Evolutionary conservation across 2,888 invertebrate species (phyloP).

Genomic region (Limnephilus lunatus): DNA sequence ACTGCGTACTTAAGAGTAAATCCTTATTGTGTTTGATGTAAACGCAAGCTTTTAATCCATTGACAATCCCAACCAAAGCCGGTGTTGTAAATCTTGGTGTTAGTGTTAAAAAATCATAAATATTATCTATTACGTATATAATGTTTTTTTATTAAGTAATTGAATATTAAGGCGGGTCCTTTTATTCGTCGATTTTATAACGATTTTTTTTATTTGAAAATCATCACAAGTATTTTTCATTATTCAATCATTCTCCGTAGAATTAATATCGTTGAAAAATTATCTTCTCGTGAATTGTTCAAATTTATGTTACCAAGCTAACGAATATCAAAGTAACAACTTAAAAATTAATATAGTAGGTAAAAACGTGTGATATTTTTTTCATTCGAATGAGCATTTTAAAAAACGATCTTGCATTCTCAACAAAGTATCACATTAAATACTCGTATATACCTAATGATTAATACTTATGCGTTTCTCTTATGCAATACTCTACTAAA

Average conservation of each 20-base stretch:
- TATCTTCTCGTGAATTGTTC: background rate
- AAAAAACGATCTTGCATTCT: background rate
- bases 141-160: background rate
- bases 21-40: conserved; percentile 14
- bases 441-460: background rate
- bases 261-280: background rate
- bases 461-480: conserved; percentile 54
- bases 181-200: conserved; percentile 35
- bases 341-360: background rate
- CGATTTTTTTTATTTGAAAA: conserved; percentile 17
- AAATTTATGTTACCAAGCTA: background rate
- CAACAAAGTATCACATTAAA: background rate
- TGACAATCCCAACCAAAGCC: conserved; percentile 54
- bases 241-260: background rate
- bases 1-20: conserved; percentile 32
- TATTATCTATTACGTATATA: conserved; percentile 25
- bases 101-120: conserved; percentile 34
- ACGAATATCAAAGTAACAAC: background rate
- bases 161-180: conserved; percentile 58
- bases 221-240: background rate
- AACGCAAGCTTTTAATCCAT: conserved; percentile 45
- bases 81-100: conserved; percentile 51
- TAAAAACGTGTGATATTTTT: background rate
- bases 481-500: conserved; percentile 56
- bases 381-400: background rate